Percentiles rank a stretch among this genome's conserved stretches.
Conservation (phyloP, 2,888 invertebrate genomes). For the Anticlea derivata region DNA sequence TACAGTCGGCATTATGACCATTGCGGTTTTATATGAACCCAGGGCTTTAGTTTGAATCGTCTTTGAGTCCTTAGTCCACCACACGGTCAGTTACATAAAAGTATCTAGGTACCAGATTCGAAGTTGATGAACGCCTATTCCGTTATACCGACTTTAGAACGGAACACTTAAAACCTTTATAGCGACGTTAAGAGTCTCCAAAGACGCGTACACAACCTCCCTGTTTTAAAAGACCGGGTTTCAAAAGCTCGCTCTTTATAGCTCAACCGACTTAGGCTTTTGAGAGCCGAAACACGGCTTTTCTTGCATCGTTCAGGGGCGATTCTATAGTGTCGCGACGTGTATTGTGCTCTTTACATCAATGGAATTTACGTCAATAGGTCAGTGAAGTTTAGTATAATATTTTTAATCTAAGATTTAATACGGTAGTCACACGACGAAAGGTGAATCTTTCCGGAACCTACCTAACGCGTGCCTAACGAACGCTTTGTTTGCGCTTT, state of each 20-base stretch:
- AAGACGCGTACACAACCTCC: slow-evolving; percentile 28
- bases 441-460: too few relatives aligned
- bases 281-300: slow-evolving; percentile 59
- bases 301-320: slow-evolving; percentile 54
- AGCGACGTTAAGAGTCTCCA: slow-evolving; percentile 18
- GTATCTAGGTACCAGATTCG: slow-evolving; percentile 11
- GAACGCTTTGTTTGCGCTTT: slow-evolving; percentile 33
- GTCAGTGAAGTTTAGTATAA: background rate
- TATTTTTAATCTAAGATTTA: too few relatives aligned
- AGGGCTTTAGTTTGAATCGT: background rate
- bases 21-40: too few relatives aligned
- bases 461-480: too few relatives aligned
- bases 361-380: slow-evolving; percentile 9
- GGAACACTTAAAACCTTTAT: slow-evolving; percentile 25
- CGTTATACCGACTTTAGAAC: slow-evolving; percentile 14
- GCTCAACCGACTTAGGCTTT: slow-evolving; percentile 63
- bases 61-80: too few relatives aligned
- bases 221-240: slow-evolving; percentile 50
- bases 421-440: too few relatives aligned
- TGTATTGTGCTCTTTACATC: slow-evolving; percentile 18
- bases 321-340: slow-evolving; percentile 57
- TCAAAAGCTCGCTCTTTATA: slow-evolving; percentile 54
- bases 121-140: slow-evolving; percentile 11
- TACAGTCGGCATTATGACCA: too few relatives aligned
- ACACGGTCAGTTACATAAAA: slow-evolving; percentile 6